Evolutionary conservation across 2,113 vertebrate genomes (phyloP), one percentile per base, ranked within the genome.

Genomic region (Tachysurus fulvidraco): DNA sequence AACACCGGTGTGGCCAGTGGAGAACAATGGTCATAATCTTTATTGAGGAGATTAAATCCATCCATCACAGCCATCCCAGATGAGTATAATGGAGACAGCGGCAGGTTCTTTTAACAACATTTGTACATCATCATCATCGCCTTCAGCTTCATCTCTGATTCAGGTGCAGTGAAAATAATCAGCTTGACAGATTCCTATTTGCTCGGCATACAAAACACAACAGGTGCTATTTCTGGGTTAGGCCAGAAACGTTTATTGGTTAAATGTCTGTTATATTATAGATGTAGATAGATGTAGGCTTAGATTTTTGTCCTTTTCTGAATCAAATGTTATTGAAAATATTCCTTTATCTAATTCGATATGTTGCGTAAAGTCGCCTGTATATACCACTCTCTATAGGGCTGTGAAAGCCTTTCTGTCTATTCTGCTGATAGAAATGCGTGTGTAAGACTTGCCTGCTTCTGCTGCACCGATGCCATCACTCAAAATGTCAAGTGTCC

Each of bases 391-490:
- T 17, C 50, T 30, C 28, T 5, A 2, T 36, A 36, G 23, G 30
- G 6, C 16, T 57, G 83, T 69, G 82, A 69, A 46, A n/a, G 62
- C 3, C 28, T 46, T 10, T 28, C 11, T 16, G 50, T 28, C 25
- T 36, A 13, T 54, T 30, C 23, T 84, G 44, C 36, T 60, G 28
- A 85, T 85, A 79, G 11, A 44, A 52, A 30, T 69, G 54, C 74
- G 13, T 85, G 67, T 81, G 30, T 83, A 16, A 79, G 54, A 65
- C 69, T 81, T 55, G 21, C 52, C 80, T 77, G 83, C 73, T 88
- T 67, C 76, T 76, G 81, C 83, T 83, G 73, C 85, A 91, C 82
- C 85, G 76, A 83, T 80, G 52, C 67, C 57, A 90, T 91, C 87
- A 85, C 81, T 90, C 89, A 86, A 87, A 74, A 81, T 89, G 90